These are phyloP conservation scores for Scaeva pyrastri DNA, from an alignment of 2,888 invertebrate genomes.

Conservation along the genomic window DNA sequence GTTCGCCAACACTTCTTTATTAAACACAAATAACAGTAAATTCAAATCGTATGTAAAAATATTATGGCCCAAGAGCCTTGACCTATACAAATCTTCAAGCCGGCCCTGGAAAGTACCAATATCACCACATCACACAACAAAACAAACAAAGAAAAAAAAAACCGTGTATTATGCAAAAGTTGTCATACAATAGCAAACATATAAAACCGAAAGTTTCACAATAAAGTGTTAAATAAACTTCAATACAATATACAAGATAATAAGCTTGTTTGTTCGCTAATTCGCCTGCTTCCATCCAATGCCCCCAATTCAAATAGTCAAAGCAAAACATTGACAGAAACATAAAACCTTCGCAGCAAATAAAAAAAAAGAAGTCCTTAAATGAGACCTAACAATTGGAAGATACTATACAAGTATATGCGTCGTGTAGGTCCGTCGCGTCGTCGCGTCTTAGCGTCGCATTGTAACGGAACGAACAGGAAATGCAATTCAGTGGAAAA, in stretches of 20 bases:
- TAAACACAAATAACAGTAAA: no score
- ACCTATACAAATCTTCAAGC: neutral
- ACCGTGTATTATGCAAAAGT: conserved; percentile 32
- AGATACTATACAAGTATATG: neutral
- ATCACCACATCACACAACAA: neutral
- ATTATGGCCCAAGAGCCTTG: neutral
- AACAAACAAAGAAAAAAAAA: neutral
- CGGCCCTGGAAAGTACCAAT: neutral
- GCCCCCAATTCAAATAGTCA: conserved; percentile 8
- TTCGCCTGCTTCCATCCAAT: conserved; percentile 24
- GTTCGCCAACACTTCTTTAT: no score
- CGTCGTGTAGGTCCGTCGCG: no score
- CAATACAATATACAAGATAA: conserved; percentile 23
- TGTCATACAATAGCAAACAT: conserved; percentile 21
- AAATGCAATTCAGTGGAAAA: conserved; percentile 55
- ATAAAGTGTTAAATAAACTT: conserved; percentile 47
- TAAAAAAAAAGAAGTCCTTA: conserved; percentile 52
- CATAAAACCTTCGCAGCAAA: conserved; percentile 45
- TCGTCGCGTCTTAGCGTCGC: no score
- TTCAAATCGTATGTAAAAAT: no score
- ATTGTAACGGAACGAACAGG: conserved; percentile 29
- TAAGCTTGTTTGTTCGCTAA: conserved; percentile 28
- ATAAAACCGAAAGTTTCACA: conserved; percentile 50
- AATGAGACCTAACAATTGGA: neutral
- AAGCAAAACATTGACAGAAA: conserved; percentile 37